Percentiles rank a stretch among this genome's conserved stretches.
These are phyloP conservation scores for Gymnocephalus cernua DNA, from an alignment of 2,113 vertebrate genomes.

Conservation along the genomic window DNA sequence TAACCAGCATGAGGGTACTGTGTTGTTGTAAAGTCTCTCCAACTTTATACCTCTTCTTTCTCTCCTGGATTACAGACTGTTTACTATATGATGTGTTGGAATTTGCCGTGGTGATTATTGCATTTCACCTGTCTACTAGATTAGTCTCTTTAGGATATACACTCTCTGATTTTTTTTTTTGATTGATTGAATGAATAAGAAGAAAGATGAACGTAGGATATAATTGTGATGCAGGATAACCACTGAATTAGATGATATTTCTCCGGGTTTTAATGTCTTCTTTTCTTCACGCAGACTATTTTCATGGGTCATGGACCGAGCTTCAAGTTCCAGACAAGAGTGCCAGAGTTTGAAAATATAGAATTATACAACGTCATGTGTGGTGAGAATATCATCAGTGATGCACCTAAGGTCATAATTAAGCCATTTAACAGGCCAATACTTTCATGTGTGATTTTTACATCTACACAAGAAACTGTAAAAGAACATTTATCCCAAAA, in stretches of 20 bases:
- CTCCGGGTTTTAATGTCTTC: neutral
- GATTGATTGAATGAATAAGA: neutral
- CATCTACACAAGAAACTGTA: neutral
- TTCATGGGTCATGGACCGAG: slow-evolving; percentile 95
- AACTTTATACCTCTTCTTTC: neutral
- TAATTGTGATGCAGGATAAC: neutral
- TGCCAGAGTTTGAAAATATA: slow-evolving; percentile 97
- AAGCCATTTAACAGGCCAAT: neutral
- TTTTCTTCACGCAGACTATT: slow-evolving; percentile 89
- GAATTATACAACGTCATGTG: slow-evolving; percentile 99
- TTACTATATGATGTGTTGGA: neutral
- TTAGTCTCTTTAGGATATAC: neutral
- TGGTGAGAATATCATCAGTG: slow-evolving; percentile 84
- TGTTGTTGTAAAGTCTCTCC: neutral
- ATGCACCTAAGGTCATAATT: neutral
- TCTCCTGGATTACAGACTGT: neutral
- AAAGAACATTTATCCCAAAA: neutral
- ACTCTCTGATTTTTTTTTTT: no score
- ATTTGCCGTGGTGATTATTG: no score
- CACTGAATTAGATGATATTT: neutral
- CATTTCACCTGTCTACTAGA: no score
- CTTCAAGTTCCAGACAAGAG: slow-evolving; percentile 93
- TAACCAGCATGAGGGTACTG: slow-evolving; percentile 96
- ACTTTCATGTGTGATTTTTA: neutral
- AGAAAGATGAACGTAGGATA: neutral